Evolutionary conservation across 2,797 vertebrate genomes (phyloP).

Genomic region (Myotis daubentonii): DNA sequence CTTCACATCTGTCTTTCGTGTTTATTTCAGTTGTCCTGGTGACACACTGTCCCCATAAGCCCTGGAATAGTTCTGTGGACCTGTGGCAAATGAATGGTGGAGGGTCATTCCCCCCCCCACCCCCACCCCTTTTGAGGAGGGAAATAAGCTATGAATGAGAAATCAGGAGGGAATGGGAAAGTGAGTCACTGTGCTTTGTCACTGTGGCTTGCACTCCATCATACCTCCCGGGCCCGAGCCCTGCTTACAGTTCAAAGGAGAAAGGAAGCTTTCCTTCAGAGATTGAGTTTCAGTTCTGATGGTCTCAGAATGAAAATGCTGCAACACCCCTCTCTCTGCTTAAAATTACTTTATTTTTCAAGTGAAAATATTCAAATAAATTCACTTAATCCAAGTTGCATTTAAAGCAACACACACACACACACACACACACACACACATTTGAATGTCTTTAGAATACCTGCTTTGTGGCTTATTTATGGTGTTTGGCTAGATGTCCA

Average conservation of each 20-base stretch:
- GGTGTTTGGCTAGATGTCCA: conserved; percentile 31
- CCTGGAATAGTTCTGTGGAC: conserved; percentile 76
- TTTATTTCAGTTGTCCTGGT: conserved; percentile 82
- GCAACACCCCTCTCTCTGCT: not conserved
- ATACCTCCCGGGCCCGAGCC: conserved; percentile 72
- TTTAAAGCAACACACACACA: not conserved
- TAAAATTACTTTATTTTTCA: conserved; percentile 59
- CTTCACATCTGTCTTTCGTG: conserved; percentile 84
- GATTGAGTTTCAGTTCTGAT: conserved; percentile 70
- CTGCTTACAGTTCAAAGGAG: conserved; percentile 71
- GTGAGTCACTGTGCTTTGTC: conserved; percentile 79
- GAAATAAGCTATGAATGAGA: conserved; percentile 80
- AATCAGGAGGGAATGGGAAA: conserved; percentile 70
- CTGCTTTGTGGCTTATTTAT: conserved; percentile 56
- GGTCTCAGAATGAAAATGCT: conserved; percentile 72
- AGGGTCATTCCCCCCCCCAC: not conserved
- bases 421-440: too few relatives aligned
- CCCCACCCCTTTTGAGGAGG: conserved; percentile 52
- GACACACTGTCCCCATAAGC: conserved; percentile 77
- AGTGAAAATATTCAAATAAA: conserved; percentile 71
- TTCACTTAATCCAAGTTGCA: conserved; percentile 28
- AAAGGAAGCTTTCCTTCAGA: conserved; percentile 58
- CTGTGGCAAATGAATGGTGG: conserved; percentile 73
- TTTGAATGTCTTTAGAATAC: conserved; percentile 62
- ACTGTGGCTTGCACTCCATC: conserved; percentile 70